These are phyloP conservation scores for Pasiphila rectangulata DNA, from an alignment of 2,888 invertebrate species.

Conservation along the genomic window DNA sequence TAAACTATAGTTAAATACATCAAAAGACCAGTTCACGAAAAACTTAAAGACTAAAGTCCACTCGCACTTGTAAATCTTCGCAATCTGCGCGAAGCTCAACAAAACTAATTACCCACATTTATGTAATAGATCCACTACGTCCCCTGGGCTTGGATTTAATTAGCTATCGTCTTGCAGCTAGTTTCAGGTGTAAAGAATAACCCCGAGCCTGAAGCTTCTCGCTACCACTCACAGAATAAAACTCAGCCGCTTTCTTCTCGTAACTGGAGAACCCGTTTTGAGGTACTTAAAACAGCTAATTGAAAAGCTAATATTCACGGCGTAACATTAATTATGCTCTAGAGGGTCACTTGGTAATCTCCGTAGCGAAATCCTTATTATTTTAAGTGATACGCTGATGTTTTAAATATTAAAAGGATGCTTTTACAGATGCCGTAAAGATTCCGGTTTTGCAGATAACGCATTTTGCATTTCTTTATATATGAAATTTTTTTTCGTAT, in stretches of 20 bases:
- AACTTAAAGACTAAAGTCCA: slow-evolving; percentile 2
- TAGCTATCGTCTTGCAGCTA: slow-evolving; percentile 66
- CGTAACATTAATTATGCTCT: slow-evolving; percentile 75
- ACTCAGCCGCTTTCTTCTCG: slow-evolving; percentile 33
- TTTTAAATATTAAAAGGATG: slow-evolving; percentile 52
- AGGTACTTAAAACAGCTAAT: slow-evolving; percentile 74
- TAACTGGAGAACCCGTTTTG: slow-evolving; percentile 63
- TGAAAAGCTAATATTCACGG: slow-evolving; percentile 77
- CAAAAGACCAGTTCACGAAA: not conserved
- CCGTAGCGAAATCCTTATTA: slow-evolving; percentile 66
- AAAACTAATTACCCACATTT: slow-evolving; percentile 31
- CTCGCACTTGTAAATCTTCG: slow-evolving; percentile 17
- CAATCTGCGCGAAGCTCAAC: slow-evolving; percentile 24
- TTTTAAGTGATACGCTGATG: slow-evolving; percentile 60
- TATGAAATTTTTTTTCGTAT: not conserved
- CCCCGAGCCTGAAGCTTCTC: slow-evolving; percentile 7
- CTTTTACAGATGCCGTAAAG: slow-evolving; percentile 34
- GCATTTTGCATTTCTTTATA: slow-evolving; percentile 22
- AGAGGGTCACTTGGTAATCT: slow-evolving; percentile 63
- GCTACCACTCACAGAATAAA: slow-evolving; percentile 8
- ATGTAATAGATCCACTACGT: slow-evolving; percentile 38
- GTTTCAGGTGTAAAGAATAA: slow-evolving; percentile 58
- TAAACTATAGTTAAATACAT: too few species aligned
- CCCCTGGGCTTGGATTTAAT: slow-evolving; percentile 66
- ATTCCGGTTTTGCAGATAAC: slow-evolving; percentile 10